A percentile compares a stretch with the other conserved stretches of the same genome.
phyloP scores from a whole-genome alignment of 2,797 vertebrate genomes.

The Muraenolepis orangiensis region DNA sequence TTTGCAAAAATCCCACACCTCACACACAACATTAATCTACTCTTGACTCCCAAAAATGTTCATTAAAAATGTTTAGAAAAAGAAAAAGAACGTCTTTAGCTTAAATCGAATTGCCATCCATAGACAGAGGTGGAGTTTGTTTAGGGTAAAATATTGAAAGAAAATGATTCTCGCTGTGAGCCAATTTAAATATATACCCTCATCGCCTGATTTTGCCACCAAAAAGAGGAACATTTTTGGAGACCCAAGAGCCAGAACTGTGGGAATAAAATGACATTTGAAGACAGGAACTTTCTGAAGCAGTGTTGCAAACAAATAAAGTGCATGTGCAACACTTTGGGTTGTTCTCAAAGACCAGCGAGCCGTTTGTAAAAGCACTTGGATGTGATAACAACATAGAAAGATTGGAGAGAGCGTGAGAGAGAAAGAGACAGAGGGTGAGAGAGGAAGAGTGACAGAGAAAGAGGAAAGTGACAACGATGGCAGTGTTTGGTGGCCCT shows the following conservation, averaged over 20 bases:
- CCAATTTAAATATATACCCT: background rate
- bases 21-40: background rate
- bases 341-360: constrained; percentile 70
- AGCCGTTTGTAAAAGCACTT: constrained; percentile 65
- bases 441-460: constrained; percentile 38
- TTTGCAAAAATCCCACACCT: constrained; percentile 19
- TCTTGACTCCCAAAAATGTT: background rate
- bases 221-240: background rate
- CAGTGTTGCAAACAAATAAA: constrained; percentile 62
- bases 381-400: constrained; percentile 39
- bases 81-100: no score
- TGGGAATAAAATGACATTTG: background rate
- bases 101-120: no score
- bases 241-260: background rate
- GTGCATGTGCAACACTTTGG: constrained; percentile 74
- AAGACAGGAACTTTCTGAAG: background rate
- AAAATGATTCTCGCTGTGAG: background rate
- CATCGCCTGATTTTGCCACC: background rate
- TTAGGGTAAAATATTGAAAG: no score
- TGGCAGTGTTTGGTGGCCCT: constrained; percentile 67
- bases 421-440: constrained; percentile 37
- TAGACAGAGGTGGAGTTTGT: no score
- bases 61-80: no score
- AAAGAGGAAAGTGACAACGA: constrained; percentile 44
- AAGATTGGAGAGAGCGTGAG: constrained; percentile 18